phyloP scores from a whole-genome alignment of 2,797 vertebrate genomes.

The Myoxocephalus aenaeus region DNA sequence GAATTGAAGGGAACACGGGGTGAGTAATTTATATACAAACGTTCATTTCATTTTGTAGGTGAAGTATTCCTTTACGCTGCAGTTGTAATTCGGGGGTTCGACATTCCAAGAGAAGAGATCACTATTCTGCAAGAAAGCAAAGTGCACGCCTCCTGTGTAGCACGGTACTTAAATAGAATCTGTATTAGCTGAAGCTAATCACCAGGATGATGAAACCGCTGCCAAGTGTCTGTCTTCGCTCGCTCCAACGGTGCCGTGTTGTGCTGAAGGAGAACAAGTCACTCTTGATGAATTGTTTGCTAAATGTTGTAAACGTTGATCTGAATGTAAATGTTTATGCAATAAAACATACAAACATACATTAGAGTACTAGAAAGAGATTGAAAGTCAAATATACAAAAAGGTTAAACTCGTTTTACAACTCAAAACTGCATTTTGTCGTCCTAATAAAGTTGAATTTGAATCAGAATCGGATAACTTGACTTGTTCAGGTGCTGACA shows the following conservation, averaged over 20 bases:
- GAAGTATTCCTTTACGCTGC: constrained; percentile 9
- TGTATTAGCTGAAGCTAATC: constrained; percentile 35
- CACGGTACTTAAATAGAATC: constrained; percentile 16
- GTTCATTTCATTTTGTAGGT: neutral
- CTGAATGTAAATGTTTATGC: constrained; percentile 3
- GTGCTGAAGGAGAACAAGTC: constrained; percentile 17
- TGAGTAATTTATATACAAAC: neutral
- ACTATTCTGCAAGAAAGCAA: constrained; percentile 11
- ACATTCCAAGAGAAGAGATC: neutral
- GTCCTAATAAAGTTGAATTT: too few relatives aligned
- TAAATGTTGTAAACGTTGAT: constrained; percentile 15
- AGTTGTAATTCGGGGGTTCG: constrained; percentile 12
- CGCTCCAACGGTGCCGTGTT: constrained; percentile 18
- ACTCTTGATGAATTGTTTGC: neutral
- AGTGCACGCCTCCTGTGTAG: neutral
- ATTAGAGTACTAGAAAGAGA: neutral
- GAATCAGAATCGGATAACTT: neutral
- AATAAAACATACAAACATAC: neutral
- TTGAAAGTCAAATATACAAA: neutral
- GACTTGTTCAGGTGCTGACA: neutral
- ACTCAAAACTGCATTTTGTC: too few relatives aligned
- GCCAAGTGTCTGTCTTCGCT: constrained; percentile 38
- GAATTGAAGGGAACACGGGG: neutral
- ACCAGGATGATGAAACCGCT: constrained; percentile 29
- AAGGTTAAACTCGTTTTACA: neutral